These are phyloP conservation scores for Strongylocentrotus purpuratus DNA, from an alignment of 35 echinoderm and acorn worm genomes.

Conservation along the genomic window DNA sequence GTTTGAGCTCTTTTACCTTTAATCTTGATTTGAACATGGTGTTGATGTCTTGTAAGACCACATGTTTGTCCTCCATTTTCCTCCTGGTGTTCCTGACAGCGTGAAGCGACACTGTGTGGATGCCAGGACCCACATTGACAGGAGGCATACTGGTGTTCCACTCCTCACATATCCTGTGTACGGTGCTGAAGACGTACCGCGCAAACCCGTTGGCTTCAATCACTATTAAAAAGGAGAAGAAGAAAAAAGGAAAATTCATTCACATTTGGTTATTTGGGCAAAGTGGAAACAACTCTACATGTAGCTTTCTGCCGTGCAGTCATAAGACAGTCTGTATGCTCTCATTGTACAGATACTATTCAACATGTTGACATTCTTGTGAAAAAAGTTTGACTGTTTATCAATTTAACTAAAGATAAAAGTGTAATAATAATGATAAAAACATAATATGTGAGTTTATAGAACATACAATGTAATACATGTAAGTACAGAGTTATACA, in stretches of 20 bases:
- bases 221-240: slow-evolving; percentile 57
- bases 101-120: slow-evolving; percentile 71
- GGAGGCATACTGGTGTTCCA: slow-evolving; percentile 78
- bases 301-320: too few species aligned
- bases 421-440: too few species aligned
- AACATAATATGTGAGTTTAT: too few species aligned
- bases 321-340: too few species aligned
- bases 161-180: slow-evolving; percentile 84
- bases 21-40: slow-evolving; percentile 67
- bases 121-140: slow-evolving; percentile 50
- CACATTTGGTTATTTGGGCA: too few species aligned
- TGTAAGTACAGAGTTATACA: too few species aligned
- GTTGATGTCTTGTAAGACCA: slow-evolving; percentile 85
- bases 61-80: slow-evolving; percentile 96
- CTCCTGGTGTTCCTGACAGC: slow-evolving; percentile 92
- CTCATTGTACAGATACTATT: too few species aligned
- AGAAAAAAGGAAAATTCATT: not conserved
- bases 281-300: too few species aligned
- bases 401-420: too few species aligned
- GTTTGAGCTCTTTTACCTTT: not conserved
- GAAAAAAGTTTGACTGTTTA: too few species aligned
- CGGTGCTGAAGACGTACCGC: slow-evolving; percentile 77
- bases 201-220: slow-evolving; percentile 78
- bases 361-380: too few species aligned
- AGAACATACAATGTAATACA: too few species aligned